Base-by-base conservation (phyloP, 2,797 vertebrate genomes). In the Antrozous pallidus region DNA sequence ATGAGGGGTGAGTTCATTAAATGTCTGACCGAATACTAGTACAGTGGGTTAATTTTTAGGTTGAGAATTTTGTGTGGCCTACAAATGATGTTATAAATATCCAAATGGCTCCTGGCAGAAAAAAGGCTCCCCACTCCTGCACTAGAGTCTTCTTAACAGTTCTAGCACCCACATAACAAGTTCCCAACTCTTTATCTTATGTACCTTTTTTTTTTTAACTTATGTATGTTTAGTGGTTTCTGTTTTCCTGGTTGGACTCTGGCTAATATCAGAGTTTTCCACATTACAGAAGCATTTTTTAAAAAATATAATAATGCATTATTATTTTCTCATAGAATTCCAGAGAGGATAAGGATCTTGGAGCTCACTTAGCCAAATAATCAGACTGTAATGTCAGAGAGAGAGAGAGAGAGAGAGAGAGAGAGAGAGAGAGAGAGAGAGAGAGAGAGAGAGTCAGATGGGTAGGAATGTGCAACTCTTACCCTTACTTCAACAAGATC, bases 291-390 rank as follows among this genome's bases (percentile, higher is more conserved):
- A n/a, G 8, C 33, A 51, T 67, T 42, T 49, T 33, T 78, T 33
- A 6, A 49, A 58, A n/a, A 49, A 63, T 70, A 45, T 63, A 18
- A 33, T n/a, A 69, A 40, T 40, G 11, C 6, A 61, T 42, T 56
- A 45, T 17, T 79, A 24, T 75, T 86, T 85, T 93, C 45, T 96
- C 11, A 47, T 4, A 90, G 69, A 86, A 93, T 82, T 70, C 33
- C 14, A 61, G 40, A 71, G 24, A 88, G 26, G 33, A n/a, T 82
- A 80, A 82, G 5, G 5, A 74, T 69, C 63, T 65, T 38, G 47
- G 28, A 26, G 7, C 58, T 8, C 58, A 3, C 54, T 91, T 58
- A 86, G 56, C 6, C 51, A 61, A 71, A 73, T 1, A 45, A 33
- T 38, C 77, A 87, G 14, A 79, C 14, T 47, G 4, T 22, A 78